Base-by-base conservation (phyloP, 2,888 invertebrate species). In the Brachynemurus nebulosus region DNA sequence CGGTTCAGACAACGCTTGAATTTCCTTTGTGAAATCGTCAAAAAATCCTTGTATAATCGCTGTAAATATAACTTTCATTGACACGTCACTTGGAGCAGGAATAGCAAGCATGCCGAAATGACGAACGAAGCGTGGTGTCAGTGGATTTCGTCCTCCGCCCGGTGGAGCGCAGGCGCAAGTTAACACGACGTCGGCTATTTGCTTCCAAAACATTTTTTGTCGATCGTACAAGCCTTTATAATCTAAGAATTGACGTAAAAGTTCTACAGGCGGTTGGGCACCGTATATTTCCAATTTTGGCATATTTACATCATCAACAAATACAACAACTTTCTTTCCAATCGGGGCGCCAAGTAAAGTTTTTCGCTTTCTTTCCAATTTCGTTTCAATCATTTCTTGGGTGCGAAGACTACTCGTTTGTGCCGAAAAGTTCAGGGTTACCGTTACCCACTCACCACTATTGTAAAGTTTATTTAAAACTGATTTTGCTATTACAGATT, bases 271-370 rank as follows among this genome's bases (percentile, higher is more conserved):
- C 5, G 92, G 90, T 59, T 92, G 92, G 8, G 91, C 85, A 7
- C 92, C 93, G 55, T 91, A 93, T 0, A 79, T 78, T 62, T 83
- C 90, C 55, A 80, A 66, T 58, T 77, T 78, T 0, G 92, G 92
- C 91, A 92, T 91, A 58, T 92, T 92, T 1, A 92, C 80, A 58
- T 92, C 92, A 57, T 92, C 92, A 17, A 92, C 82, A 56, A 92
- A 90, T 45, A 90, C 73, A 3, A 90, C 75, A 1, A 91, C 72
- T 47, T 80, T 78, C 61, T 89, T 90, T 9, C 86, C 86, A 21
- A 78, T 60, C 0, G 91, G 90, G 1, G 90, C 86, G 7, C 89
- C 88, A 33, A 91, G 63, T 5, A 86, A 71, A 19, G 76, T 82
- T 49, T 80, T 80, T 51, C 84, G 84, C 34, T 84, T 76, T 58